These are phyloP conservation scores for Bugulina stolonifera DNA, from an alignment of 2,888 invertebrate genomes.

Conservation along the genomic window DNA sequence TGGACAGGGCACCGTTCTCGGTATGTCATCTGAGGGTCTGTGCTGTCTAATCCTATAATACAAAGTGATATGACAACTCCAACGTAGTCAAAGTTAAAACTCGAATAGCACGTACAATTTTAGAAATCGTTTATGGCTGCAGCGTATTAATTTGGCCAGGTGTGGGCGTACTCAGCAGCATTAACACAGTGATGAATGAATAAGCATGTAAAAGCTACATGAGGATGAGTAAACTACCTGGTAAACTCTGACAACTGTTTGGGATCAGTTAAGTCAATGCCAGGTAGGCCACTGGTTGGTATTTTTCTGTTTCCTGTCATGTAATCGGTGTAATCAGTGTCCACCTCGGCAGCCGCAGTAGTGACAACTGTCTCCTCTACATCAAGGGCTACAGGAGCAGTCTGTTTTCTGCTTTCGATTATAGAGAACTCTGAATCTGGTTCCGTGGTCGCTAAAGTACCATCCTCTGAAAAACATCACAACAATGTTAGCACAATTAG, in stretches of 20 bases:
- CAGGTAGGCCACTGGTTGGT: conserved; percentile 57
- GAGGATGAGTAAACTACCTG: too few species aligned
- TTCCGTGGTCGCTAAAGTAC: conserved; percentile 8
- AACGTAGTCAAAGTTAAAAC: too few species aligned
- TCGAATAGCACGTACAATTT: too few species aligned
- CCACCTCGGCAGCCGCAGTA: conserved; percentile 58
- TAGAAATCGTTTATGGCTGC: too few species aligned
- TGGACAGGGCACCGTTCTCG: conserved; percentile 28
- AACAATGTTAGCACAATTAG: too few species aligned
- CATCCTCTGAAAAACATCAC: too few species aligned
- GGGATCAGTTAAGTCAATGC: conserved; percentile 79
- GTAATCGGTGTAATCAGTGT: conserved; percentile 84
- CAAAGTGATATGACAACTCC: not conserved
- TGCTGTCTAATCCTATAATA: conserved; percentile 1
- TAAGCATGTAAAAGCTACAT: too few species aligned
- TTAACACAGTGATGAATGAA: too few species aligned
- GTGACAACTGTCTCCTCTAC: conserved; percentile 55
- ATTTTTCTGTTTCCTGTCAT: conserved; percentile 77
- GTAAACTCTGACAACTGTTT: conserved; percentile 90
- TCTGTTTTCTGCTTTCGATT: not conserved
- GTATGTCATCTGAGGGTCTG: conserved; percentile 23
- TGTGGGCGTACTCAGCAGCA: too few species aligned
- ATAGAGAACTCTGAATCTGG: conserved; percentile 25
- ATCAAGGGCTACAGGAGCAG: not conserved
- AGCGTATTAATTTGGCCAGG: too few species aligned